Conservation (phyloP, 2,888 invertebrate species). For the Erebia palarica region DNA sequence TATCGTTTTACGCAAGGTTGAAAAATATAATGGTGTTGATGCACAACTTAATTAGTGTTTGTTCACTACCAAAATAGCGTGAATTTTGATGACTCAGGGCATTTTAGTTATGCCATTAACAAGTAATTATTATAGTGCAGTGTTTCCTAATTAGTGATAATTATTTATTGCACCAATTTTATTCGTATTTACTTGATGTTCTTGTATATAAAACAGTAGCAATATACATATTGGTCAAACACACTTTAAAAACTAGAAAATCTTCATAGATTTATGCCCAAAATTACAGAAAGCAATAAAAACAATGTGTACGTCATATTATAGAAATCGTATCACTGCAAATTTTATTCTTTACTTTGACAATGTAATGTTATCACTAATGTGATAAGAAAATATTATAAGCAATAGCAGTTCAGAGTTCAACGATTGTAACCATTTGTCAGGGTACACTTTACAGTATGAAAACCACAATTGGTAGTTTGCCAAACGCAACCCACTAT, state of each 20-base stretch:
- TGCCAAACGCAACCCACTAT: slow-evolving; percentile 9
- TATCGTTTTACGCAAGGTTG: neutral
- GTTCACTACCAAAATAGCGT: neutral
- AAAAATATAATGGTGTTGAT: neutral
- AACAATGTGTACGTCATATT: neutral
- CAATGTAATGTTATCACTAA: neutral
- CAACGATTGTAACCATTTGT: slow-evolving; percentile 15
- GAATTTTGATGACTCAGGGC: neutral
- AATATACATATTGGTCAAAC: too few species aligned
- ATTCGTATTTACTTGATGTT: neutral
- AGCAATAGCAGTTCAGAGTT: neutral
- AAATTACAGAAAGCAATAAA: neutral
- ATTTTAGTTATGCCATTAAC: neutral
- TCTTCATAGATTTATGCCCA: neutral
- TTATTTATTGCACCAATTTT: neutral
- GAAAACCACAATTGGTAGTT: neutral
- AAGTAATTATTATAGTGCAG: neutral
- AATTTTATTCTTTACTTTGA: neutral
- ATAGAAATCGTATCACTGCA: neutral
- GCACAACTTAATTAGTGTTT: neutral
- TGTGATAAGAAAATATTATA: neutral
- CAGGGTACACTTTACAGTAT: neutral
- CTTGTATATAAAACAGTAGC: too few species aligned
- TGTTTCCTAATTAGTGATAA: slow-evolving; percentile 1
- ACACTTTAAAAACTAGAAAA: too few species aligned